Base-by-base conservation (phyloP, 2,797 vertebrate genomes). In the Pangasius larnaudii region DNA sequence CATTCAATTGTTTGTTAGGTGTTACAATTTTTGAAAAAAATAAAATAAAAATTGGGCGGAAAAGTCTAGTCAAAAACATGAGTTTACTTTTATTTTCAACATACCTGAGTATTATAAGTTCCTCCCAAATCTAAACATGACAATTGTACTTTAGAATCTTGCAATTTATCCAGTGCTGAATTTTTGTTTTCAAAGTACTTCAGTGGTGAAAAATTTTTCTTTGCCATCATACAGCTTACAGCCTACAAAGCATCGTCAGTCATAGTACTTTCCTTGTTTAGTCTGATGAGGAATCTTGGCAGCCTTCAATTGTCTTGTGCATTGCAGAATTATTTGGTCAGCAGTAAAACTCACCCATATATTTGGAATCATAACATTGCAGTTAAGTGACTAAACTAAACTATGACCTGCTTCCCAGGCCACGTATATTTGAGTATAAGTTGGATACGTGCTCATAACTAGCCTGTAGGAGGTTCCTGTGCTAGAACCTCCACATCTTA, bases 181-280 rank as follows among this genome's bases (percentile, higher is more conserved):
- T 10, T 24, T 39, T 1, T 42, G 36, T 30, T 0, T 16, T 16
- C 30, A 69, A 72, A 24, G 36, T 72, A 42, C 30, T 36, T 42
- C 18, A 71, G 10, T 71, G 7, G 18, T 71, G 65, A 33, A 33
- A 33, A 39, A 74, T 14, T 84, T 10, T 39, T 59, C 30, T 81
- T 59, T 58, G 19, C 53, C 65, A 59, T 81, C 36, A 24, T 10
- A 72, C 22, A 71, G 14, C 77, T 58, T 30, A n/a, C 19, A n/a
- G 39, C 24, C 77, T 80, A 18, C 42, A 63, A 83, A 53, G 39
- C 56, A 51, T 78, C 7, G 0, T 33, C 49, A 33, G 27, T 56
- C 74, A 77, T 30, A 78, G n/a, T 56, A 19, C 75, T 78, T 56
- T 56, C 51, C 51, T 56, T 78, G 49, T 78, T 53, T 78, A 78